Evolutionary conservation across 2,888 invertebrate species (phyloP).

Genomic region (Eupithecia inturbata): DNA sequence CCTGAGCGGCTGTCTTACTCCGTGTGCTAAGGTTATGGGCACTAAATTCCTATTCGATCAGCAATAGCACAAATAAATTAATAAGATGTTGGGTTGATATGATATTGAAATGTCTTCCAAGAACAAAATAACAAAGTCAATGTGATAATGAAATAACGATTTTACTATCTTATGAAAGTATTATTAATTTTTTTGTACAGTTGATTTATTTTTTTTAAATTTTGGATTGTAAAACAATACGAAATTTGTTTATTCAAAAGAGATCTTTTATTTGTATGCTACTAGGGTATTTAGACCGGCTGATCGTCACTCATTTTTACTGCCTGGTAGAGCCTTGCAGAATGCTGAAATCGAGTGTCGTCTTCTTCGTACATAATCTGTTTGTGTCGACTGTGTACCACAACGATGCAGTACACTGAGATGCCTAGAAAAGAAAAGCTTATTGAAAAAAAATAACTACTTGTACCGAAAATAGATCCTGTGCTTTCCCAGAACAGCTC

Average conservation of each 20-base stretch:
- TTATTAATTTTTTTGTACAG: not conserved
- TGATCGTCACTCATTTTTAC: conserved; percentile 57
- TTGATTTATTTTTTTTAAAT: not conserved
- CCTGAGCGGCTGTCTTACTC: conserved; percentile 51
- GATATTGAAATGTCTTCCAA: not conserved
- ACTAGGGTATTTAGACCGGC: not conserved
- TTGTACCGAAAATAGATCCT: not conserved
- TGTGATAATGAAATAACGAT: conserved; percentile 2
- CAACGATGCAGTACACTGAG: conserved; percentile 75
- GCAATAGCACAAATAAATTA: not conserved
- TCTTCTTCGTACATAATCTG: conserved; percentile 73
- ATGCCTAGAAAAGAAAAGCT: conserved; percentile 57
- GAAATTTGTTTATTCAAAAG: not conserved
- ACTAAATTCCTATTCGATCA: conserved; percentile 48
- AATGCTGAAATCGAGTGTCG: conserved; percentile 63
- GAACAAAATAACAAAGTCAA: not conserved
- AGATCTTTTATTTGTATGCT: not conserved
- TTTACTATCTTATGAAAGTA: not conserved
- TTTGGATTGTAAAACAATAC: not conserved
- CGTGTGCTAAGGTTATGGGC: conserved; percentile 64
- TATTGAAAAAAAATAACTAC: not conserved
- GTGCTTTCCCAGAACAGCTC: not conserved
- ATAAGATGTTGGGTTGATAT: not conserved
- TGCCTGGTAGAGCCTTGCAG: conserved; percentile 65
- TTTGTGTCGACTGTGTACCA: conserved; percentile 78